A percentile compares a stretch with the other conserved stretches of the same genome.
Evolutionary conservation across 2,888 invertebrate genomes (phyloP).

Genomic region (Dimorphilus gyrociliatus): DNA sequence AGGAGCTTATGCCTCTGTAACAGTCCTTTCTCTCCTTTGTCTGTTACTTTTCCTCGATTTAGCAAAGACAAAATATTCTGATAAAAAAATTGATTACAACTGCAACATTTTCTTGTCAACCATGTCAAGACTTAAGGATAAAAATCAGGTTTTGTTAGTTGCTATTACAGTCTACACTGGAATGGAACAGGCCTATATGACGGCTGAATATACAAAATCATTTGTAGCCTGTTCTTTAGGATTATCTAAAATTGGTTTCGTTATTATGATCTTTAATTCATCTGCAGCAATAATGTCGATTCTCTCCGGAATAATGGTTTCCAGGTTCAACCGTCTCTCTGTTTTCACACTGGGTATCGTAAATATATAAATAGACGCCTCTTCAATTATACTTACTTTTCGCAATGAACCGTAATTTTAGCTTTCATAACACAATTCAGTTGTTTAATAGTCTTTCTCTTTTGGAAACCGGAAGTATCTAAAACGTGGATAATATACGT

Average conservation of each 20-base stretch:
- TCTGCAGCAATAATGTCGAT: slow-evolving; percentile 4
- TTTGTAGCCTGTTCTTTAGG: slow-evolving; percentile 5
- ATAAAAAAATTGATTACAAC: no score
- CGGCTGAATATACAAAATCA: slow-evolving; percentile 46
- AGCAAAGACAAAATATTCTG: no score
- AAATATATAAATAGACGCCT: not conserved
- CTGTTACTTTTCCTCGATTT: no score
- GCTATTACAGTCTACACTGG: slow-evolving; percentile 91
- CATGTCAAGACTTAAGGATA: slow-evolving; percentile 5
- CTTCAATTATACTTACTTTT: not conserved
- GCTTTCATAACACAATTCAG: slow-evolving; percentile 2
- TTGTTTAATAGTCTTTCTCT: slow-evolving; percentile 4
- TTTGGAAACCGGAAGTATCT: slow-evolving; percentile 3
- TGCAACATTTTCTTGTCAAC: slow-evolving; percentile 2
- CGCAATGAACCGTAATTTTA: no score
- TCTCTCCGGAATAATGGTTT: slow-evolving; percentile 3
- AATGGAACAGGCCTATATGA: slow-evolving; percentile 89
- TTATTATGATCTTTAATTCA: slow-evolving; percentile 3
- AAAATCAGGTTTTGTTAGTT: slow-evolving; percentile 71
- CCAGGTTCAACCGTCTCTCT: slow-evolving; percentile 1
- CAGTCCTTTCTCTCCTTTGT: no score
- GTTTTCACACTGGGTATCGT: no score
- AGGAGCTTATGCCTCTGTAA: no score
- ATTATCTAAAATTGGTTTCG: slow-evolving; percentile 5
- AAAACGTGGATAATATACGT: slow-evolving; percentile 4